Evolutionary conservation across 2,797 vertebrate genomes (phyloP).

Genomic region (Oreochromis grahami): DNA sequence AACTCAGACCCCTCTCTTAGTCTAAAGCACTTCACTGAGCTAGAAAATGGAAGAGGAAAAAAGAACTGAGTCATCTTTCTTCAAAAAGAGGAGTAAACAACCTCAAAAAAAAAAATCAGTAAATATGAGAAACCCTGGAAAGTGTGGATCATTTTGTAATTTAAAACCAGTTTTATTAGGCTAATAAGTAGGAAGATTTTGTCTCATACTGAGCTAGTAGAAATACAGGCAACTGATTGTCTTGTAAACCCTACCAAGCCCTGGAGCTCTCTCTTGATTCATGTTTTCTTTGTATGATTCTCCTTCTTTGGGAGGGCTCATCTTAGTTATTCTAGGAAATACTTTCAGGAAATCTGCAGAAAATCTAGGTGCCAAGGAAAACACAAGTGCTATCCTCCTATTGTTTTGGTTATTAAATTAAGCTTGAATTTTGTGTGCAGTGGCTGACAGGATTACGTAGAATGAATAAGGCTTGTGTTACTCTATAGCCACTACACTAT

Average conservation of each 20-base stretch:
- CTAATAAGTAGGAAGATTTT: not conserved
- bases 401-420: not conserved
- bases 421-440: not conserved
- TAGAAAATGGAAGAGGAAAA: slow-evolving; percentile 10
- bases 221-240: not conserved
- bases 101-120: not conserved
- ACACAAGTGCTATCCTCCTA: not conserved
- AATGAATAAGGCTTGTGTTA: not conserved
- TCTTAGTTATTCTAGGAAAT: not conserved
- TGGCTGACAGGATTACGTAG: not conserved
- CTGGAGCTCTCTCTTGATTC: not conserved
- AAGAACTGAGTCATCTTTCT: not conserved
- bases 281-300: not conserved
- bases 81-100: not conserved
- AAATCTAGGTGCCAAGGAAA: not conserved
- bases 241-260: not conserved
- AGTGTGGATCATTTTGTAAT: not conserved
- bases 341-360: not conserved
- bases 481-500: not conserved
- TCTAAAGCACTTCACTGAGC: slow-evolving; percentile 1
- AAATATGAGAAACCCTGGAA: not conserved
- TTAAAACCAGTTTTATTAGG: not conserved
- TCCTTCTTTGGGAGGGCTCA: not conserved
- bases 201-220: not conserved
- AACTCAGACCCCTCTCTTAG: not conserved